A percentile compares a stretch with the other conserved stretches of the same genome.
phyloP scores from a whole-genome alignment of 2,797 vertebrate genomes.

The Spheniscus humboldti region DNA sequence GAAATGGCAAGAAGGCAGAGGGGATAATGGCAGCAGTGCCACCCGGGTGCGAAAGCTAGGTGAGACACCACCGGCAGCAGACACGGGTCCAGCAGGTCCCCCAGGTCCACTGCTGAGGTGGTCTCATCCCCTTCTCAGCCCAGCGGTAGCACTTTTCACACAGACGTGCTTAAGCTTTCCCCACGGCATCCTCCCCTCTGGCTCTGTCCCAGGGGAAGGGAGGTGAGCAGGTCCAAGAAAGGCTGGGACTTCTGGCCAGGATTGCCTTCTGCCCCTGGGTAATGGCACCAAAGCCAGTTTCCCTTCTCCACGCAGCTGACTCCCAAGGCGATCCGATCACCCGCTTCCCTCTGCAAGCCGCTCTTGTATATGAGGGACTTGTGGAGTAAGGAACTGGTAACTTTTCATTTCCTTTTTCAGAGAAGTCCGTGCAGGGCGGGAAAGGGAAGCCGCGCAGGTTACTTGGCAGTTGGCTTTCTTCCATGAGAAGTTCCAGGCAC shows the following conservation, averaged over 20 bases:
- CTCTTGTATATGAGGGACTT: not conserved
- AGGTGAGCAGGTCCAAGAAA: not conserved
- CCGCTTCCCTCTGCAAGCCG: not conserved
- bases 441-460: not conserved
- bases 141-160: not conserved
- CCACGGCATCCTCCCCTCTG: not conserved
- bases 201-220: not conserved
- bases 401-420: not conserved
- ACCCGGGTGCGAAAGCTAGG: accelerated
- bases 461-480: not conserved
- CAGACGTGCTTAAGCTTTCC: not conserved
- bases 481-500: not conserved
- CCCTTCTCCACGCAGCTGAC: not conserved
- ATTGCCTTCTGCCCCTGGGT: not conserved
- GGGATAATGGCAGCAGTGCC: not conserved
- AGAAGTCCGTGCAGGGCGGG: not conserved
- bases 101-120: not conserved
- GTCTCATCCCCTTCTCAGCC: not conserved
- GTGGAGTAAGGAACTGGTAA: not conserved
- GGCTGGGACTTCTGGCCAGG: not conserved
- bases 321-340: not conserved
- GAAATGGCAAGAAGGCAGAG: not conserved
- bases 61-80: not conserved
- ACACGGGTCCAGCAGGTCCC: not conserved
- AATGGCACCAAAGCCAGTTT: not conserved